Evolutionary conservation across 2,113 vertebrate species (phyloP).

Genomic region (Donacobius atricapilla): DNA sequence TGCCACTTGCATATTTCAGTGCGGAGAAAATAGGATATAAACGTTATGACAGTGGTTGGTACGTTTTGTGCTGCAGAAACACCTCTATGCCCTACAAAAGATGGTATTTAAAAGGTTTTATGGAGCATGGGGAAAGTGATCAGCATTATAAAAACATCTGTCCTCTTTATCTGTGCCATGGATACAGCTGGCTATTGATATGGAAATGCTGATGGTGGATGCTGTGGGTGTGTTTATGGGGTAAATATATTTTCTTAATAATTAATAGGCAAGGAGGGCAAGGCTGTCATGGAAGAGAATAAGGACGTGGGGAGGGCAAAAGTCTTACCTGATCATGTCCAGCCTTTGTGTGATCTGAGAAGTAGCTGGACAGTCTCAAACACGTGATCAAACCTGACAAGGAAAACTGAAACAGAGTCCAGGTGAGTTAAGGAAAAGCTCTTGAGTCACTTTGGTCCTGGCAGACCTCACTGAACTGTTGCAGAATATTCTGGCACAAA

Average conservation of each 20-base stretch:
- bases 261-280: not conserved
- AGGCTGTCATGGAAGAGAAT: not conserved
- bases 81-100: not conserved
- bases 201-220: not conserved
- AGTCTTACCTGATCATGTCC: not conserved
- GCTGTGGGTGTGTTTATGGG: not conserved
- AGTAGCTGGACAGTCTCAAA: not conserved
- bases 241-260: not conserved
- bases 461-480: not conserved
- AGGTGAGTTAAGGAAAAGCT: not conserved
- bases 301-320: not conserved
- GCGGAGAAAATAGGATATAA: not conserved
- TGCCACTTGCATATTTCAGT: not conserved
- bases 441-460: not conserved
- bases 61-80: not conserved
- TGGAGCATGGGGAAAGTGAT: not conserved
- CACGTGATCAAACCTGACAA: rapidly evolving
- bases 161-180: not conserved
- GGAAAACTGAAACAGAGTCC: not conserved
- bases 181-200: not conserved
- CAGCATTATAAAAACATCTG: not conserved
- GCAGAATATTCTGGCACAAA: not conserved
- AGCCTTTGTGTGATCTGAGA: not conserved
- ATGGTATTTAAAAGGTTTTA: not conserved
- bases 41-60: not conserved